Percentiles rank a stretch among this genome's conserved stretches.
phyloP scores from a whole-genome alignment of 2,797 vertebrate genomes.

The Hemitrygon akajei region DNA sequence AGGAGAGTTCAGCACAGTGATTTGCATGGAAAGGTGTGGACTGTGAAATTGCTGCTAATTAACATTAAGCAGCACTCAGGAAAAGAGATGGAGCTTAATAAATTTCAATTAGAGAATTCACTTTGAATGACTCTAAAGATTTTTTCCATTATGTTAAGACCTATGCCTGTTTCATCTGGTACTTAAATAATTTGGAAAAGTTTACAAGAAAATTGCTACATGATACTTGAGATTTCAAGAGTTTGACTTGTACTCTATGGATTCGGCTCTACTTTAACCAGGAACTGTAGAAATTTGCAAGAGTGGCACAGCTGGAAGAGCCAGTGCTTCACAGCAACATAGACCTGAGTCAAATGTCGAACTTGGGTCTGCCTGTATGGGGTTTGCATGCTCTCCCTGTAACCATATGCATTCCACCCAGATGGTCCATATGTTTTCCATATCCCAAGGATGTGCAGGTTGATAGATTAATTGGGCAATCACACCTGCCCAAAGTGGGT shows the following conservation, averaged over 20 bases:
- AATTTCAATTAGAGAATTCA: neutral
- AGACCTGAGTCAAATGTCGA: no score
- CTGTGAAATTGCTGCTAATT: slow-evolving; percentile 8
- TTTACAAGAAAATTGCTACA: neutral
- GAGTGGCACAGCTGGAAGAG: no score
- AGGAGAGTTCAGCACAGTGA: neutral
- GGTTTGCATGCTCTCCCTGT: no score
- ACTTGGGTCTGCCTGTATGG: no score
- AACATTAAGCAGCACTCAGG: neutral
- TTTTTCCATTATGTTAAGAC: neutral
- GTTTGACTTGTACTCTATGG: neutral
- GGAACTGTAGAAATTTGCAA: no score
- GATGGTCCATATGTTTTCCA: no score
- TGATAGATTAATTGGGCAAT: no score
- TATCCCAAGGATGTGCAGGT: no score
- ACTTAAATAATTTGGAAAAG: neutral
- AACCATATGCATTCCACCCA: no score
- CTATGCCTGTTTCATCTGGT: neutral
- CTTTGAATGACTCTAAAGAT: neutral
- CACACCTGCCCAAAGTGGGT: no score
- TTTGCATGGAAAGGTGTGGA: neutral
- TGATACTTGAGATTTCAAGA: no score
- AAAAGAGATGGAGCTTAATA: neutral
- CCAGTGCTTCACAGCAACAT: no score
- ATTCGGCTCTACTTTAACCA: neutral